These are phyloP conservation scores for Andrena haemorrhoa DNA, from an alignment of 2,888 invertebrate genomes.

Conservation along the genomic window DNA sequence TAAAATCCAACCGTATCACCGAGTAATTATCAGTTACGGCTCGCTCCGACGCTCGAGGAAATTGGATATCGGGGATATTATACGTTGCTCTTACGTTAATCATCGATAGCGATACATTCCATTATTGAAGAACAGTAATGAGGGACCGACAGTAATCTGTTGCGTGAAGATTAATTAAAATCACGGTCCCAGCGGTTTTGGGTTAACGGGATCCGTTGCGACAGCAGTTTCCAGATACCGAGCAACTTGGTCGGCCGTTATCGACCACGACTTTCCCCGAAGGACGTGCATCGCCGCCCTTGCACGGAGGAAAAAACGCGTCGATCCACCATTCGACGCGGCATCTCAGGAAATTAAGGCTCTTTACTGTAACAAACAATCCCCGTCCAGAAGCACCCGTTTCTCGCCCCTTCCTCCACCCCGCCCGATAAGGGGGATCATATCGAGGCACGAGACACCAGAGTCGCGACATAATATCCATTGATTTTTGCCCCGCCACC, in stretches of 20 bases:
- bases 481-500: conserved; percentile 77
- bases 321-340: conserved; percentile 31
- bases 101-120: not conserved
- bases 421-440: conserved; percentile 40
- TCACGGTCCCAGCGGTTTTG: conserved; percentile 18
- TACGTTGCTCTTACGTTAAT: not conserved
- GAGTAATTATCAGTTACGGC: conserved; percentile 47
- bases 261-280: conserved; percentile 62
- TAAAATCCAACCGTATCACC: conserved; percentile 47
- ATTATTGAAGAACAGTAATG: too few relatives aligned
- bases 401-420: not conserved
- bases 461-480: conserved; percentile 76
- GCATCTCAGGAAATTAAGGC: conserved; percentile 78
- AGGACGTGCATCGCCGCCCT: not conserved
- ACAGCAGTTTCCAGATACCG: conserved; percentile 46
- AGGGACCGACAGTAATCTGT: too few relatives aligned
- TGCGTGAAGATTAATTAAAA: too few relatives aligned
- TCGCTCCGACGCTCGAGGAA: conserved; percentile 22
- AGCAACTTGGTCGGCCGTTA: conserved; percentile 63
- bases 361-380: conserved; percentile 77
- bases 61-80: conserved; percentile 33
- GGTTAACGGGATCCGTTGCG: conserved; percentile 69
- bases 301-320: conserved; percentile 27
- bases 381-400: conserved; percentile 18
- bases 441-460: conserved; percentile 17